A percentile compares a stretch with the other conserved stretches of the same genome.
These are phyloP conservation scores for Sebastes minor DNA, from an alignment of 2,797 vertebrate species.

Conservation along the genomic window DNA sequence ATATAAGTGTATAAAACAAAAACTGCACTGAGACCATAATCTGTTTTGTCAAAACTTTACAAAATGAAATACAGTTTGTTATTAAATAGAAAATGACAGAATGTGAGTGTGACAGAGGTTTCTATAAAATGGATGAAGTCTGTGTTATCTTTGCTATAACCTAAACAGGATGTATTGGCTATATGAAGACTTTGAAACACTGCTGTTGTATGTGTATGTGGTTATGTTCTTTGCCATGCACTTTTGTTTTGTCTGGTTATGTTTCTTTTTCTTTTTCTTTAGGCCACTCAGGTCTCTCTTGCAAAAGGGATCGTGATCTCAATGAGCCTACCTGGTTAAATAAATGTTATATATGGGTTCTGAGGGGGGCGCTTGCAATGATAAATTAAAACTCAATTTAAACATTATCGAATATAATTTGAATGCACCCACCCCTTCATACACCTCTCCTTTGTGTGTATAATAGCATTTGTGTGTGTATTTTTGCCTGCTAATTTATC, in stretches of 20 bases:
- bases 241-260: not conserved
- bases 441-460: not conserved
- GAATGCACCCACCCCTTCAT: not conserved
- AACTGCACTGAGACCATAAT: not conserved
- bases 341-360: not conserved
- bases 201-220: not conserved
- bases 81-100: not conserved
- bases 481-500: not conserved
- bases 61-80: not conserved
- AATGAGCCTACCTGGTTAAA: not conserved
- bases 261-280: not conserved
- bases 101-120: not conserved
- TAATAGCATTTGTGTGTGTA: not conserved
- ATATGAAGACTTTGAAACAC: not conserved
- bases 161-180: not conserved
- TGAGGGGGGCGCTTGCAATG: not conserved
- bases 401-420: not conserved
- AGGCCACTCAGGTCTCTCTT: not conserved
- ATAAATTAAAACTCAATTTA: not conserved
- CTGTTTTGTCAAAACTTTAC: not conserved
- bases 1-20: not conserved
- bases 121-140: not conserved
- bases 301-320: not conserved
- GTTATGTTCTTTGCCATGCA: not conserved
- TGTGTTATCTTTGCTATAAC: not conserved